These are phyloP conservation scores for Sinocyclocheilus rhinocerous DNA, from an alignment of 2,113 vertebrate species.

Conservation along the genomic window DNA sequence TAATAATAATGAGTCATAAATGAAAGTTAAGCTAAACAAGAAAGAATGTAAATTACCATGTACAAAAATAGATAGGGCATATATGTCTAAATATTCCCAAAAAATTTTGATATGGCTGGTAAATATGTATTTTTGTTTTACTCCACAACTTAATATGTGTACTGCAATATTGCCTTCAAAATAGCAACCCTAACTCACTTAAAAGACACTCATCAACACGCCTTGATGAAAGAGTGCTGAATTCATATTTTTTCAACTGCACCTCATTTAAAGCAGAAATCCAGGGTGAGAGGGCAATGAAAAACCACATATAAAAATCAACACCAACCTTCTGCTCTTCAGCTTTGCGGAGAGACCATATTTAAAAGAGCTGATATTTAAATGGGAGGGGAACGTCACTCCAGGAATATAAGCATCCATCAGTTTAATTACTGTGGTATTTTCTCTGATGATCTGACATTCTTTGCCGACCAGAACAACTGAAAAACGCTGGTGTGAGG, in stretches of 20 bases:
- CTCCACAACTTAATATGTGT: background rate
- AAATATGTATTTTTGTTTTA: constrained; percentile 11
- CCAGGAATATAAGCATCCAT: constrained; percentile 24
- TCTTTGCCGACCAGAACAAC: background rate
- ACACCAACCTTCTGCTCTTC: background rate
- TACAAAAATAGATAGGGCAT: background rate
- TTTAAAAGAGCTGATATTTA: constrained; percentile 49
- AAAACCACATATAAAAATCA: constrained; percentile 39
- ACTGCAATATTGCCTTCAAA: background rate
- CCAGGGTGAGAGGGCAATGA: constrained; percentile 26
- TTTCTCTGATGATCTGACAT: constrained; percentile 40
- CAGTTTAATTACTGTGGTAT: constrained; percentile 43
- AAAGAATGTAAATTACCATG: too few species aligned
- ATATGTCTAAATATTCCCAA: background rate
- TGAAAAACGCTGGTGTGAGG: background rate
- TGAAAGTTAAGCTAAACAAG: too few species aligned
- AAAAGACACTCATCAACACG: constrained; percentile 39
- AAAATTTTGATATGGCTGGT: background rate
- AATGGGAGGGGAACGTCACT: constrained; percentile 8
- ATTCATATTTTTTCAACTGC: constrained; percentile 39
- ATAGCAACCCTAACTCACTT: background rate
- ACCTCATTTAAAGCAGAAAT: constrained; percentile 41
- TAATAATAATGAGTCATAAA: too few species aligned
- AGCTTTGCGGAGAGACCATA: background rate
- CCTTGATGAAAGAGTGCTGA: constrained; percentile 39